Conservation (phyloP, 2,113 vertebrate genomes). For the Dolichallabes microphthalmus region DNA sequence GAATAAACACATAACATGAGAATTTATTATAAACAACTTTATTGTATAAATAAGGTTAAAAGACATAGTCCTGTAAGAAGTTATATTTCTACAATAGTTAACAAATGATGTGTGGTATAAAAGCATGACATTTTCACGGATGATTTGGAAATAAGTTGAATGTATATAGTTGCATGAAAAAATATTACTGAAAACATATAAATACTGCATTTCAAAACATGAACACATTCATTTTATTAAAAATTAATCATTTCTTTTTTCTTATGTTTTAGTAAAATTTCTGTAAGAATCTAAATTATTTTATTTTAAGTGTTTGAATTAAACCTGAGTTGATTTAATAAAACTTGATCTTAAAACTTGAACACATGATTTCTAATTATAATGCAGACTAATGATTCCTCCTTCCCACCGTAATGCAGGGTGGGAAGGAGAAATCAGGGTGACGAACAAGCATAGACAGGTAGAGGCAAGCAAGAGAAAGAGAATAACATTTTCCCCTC, state of each 20-base stretch:
- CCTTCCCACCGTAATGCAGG: background rate
- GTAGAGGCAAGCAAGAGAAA: constrained; percentile 53
- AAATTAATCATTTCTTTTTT: background rate
- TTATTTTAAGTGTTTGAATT: background rate
- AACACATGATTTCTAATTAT: background rate
- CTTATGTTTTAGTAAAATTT: background rate
- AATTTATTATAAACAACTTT: background rate
- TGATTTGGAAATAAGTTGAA: background rate
- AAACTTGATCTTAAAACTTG: background rate
- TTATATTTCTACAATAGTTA: background rate
- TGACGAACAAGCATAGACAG: constrained; percentile 40
- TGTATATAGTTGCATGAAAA: background rate
- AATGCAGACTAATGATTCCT: background rate
- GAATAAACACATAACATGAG: background rate
- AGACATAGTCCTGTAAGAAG: background rate
- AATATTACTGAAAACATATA: background rate
- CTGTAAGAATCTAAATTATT: background rate
- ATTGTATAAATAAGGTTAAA: constrained; percentile 9
- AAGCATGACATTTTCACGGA: background rate
- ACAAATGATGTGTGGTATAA: background rate
- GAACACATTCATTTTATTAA: too few species aligned
- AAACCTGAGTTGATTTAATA: background rate
- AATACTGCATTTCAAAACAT: background rate
- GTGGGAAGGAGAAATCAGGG: background rate
- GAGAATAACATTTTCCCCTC: constrained; percentile 54